These are phyloP conservation scores for Spodoptera exigua DNA, from an alignment of 2,888 invertebrate species.

Conservation along the genomic window DNA sequence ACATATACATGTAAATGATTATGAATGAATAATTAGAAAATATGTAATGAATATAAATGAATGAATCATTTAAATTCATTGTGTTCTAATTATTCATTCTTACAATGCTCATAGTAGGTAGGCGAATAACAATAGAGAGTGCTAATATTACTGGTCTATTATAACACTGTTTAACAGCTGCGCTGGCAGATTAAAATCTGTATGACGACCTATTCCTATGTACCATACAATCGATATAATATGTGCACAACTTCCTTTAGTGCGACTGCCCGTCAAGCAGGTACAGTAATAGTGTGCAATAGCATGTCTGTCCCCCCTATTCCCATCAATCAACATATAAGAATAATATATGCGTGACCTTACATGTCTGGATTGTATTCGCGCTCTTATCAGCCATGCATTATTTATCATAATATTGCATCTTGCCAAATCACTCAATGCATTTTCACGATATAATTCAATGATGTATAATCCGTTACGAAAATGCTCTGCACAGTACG, in stretches of 20 bases:
- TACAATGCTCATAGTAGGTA: no score
- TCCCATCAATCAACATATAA: constrained; percentile 25
- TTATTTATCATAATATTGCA: constrained; percentile 16
- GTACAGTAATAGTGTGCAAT: constrained; percentile 1
- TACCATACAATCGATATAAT: not conserved
- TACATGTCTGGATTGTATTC: constrained; percentile 25
- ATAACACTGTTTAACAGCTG: no score
- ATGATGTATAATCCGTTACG: constrained; percentile 3
- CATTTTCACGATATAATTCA: constrained; percentile 11
- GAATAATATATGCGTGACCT: constrained; percentile 53
- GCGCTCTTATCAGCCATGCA: constrained; percentile 21
- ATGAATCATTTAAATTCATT: no score
- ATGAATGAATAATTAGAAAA: no score
- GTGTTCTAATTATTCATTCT: no score
- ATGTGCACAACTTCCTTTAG: not conserved
- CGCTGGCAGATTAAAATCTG: no score
- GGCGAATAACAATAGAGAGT: no score
- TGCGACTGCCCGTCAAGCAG: not conserved
- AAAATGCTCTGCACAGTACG: not conserved
- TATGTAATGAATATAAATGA: no score
- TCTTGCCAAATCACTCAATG: constrained; percentile 7
- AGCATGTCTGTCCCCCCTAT: not conserved
- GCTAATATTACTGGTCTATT: no score
- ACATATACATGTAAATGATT: no score
- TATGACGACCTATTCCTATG: no score